Evolutionary conservation across 2,888 invertebrate species (phyloP).

Genomic region (Adela reaumurella): DNA sequence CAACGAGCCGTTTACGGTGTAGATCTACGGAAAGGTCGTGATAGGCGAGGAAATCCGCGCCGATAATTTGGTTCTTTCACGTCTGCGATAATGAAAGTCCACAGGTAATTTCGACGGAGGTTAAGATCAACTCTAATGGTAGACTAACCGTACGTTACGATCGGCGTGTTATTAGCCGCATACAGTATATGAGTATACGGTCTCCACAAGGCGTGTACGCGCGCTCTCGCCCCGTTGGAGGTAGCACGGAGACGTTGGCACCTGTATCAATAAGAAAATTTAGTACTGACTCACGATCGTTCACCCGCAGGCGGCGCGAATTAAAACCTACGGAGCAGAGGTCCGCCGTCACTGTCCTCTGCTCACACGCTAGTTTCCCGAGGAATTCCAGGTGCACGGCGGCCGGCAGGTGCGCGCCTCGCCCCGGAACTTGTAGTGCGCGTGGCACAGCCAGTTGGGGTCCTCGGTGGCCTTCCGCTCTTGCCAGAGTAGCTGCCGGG

Average conservation of each 20-base stretch:
- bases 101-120: no score
- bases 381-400: slow-evolving; percentile 1
- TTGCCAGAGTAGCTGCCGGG: no score
- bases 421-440: slow-evolving; percentile 4
- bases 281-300: neutral
- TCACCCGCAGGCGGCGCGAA: neutral
- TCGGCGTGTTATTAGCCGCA: slow-evolving; percentile 3
- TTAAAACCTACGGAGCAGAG: neutral
- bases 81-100: slow-evolving; percentile 1
- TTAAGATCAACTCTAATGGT: slow-evolving; percentile 1
- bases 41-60: slow-evolving; percentile 3
- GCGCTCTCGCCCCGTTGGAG: neutral
- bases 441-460: slow-evolving; percentile 1
- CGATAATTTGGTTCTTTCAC: slow-evolving; percentile 3
- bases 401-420: slow-evolving; percentile 3
- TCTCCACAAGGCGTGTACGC: neutral
- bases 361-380: neutral
- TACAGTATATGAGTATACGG: neutral
- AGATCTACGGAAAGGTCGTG: slow-evolving; percentile 8
- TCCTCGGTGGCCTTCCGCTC: neutral
- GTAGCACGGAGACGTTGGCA: neutral
- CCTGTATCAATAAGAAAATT: neutral
- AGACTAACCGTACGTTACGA: slow-evolving; percentile 2
- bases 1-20: slow-evolving; percentile 1
- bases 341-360: neutral